Evolutionary conservation across 2,888 invertebrate species (phyloP).

Genomic region (Cerastis rubricosa): DNA sequence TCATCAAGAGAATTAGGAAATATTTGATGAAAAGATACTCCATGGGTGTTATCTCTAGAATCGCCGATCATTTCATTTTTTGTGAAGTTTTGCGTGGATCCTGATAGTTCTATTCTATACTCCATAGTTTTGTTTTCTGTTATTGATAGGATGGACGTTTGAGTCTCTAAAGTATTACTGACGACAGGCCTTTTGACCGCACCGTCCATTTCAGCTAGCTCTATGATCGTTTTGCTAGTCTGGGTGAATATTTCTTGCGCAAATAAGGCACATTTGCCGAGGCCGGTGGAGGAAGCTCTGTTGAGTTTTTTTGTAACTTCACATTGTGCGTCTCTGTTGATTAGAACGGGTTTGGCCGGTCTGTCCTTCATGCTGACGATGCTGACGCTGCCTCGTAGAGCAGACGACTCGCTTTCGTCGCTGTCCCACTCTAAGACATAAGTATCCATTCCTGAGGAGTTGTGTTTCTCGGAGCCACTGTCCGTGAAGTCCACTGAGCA

Average conservation of each 20-base stretch:
- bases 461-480: constrained; percentile 82
- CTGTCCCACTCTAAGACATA: constrained; percentile 84
- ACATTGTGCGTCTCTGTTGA: constrained; percentile 64
- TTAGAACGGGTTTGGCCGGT: constrained; percentile 39
- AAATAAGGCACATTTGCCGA: constrained; percentile 71
- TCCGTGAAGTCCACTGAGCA: constrained; percentile 86
- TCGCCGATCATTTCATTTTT: constrained; percentile 17
- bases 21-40: constrained; percentile 37
- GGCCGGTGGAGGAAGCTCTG: constrained; percentile 66
- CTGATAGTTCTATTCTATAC: constrained; percentile 76
- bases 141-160: constrained; percentile 84
- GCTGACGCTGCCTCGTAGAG: constrained; percentile 68
- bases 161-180: constrained; percentile 80
- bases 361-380: constrained; percentile 68
- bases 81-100: constrained; percentile 21
- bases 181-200: constrained; percentile 55
- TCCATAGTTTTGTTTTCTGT: constrained; percentile 80
- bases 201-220: constrained; percentile 84
- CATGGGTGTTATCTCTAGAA: constrained; percentile 9
- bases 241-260: constrained; percentile 88
- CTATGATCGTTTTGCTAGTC: constrained; percentile 91
- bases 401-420: constrained; percentile 80
- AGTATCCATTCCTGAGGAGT: constrained; percentile 85
- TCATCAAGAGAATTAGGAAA: constrained; percentile 71
- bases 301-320: constrained; percentile 55